These are phyloP conservation scores for Podocnemis expansa DNA, from an alignment of 2,113 vertebrate genomes.

Conservation along the genomic window DNA sequence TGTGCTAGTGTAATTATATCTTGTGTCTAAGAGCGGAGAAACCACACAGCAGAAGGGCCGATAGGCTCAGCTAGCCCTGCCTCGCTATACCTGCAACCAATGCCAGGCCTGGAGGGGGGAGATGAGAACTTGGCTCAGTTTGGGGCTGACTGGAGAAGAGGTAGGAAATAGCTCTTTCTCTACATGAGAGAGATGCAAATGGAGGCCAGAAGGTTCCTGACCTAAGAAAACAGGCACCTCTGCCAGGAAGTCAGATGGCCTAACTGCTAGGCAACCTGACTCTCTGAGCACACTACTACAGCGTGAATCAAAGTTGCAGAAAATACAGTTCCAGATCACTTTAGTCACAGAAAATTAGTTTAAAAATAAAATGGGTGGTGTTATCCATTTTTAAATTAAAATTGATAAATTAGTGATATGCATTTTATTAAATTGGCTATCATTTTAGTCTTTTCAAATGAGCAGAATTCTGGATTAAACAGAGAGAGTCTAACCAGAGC, in stretches of 20 bases:
- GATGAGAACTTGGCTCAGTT: not conserved
- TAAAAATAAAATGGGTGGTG: not conserved
- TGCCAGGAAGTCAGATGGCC: not conserved
- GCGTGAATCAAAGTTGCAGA: not conserved
- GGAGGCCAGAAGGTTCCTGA: not conserved
- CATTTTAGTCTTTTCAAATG: not conserved
- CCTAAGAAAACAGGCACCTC: not conserved
- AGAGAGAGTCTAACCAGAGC: not conserved
- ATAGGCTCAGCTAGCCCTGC: not conserved
- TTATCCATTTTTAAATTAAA: not conserved
- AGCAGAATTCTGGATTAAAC: not conserved
- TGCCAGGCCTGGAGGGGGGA: not conserved
- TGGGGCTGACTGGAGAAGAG: not conserved
- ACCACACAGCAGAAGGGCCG: not conserved
- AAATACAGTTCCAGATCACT: not conserved
- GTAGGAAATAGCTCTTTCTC: not conserved
- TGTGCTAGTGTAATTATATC: not conserved
- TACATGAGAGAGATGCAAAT: not conserved
- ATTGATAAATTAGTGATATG: not conserved
- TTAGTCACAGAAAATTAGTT: not conserved
- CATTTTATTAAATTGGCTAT: not conserved
- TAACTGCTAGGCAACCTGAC: not conserved
- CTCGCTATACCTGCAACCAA: not conserved
- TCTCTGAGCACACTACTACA: not conserved
- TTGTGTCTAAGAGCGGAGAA: not conserved